Evolutionary conservation across 35 echinoderm and acorn worm genomes (phyloP).

Genomic region (Hemicentrotus pulcherrimus): DNA sequence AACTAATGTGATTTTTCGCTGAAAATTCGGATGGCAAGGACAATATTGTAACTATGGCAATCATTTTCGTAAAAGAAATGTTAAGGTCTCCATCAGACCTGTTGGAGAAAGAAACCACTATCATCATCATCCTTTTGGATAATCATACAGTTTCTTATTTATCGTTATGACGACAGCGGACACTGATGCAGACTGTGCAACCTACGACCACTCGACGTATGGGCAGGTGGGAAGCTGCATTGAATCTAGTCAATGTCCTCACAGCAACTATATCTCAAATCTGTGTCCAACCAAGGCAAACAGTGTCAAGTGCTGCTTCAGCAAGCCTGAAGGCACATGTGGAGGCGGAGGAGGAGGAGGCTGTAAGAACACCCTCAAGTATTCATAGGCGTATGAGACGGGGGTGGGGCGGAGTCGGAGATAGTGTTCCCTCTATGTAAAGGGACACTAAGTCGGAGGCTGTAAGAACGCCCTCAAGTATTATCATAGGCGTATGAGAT

Average conservation of each 20-base stretch:
- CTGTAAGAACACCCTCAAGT: neutral
- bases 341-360: neutral
- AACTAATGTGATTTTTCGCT: too few relatives aligned
- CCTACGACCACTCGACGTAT: constrained; percentile 42
- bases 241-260: constrained; percentile 47
- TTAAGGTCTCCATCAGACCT: too few relatives aligned
- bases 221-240: constrained; percentile 61
- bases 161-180: constrained; percentile 39
- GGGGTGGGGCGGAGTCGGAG: neutral
- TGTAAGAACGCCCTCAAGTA: neutral
- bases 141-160: too few relatives aligned
- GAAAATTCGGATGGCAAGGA: too few relatives aligned
- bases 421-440: too few relatives aligned
- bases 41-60: too few relatives aligned
- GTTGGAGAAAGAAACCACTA: too few relatives aligned
- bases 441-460: too few relatives aligned
- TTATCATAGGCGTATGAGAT: neutral
- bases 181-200: constrained; percentile 50
- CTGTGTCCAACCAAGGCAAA: constrained; percentile 56
- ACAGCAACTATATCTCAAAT: constrained; percentile 64
- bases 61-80: too few relatives aligned
- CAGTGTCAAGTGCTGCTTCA: constrained; percentile 69
- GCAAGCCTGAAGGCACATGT: constrained; percentile 51
- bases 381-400: neutral
- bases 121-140: too few relatives aligned